A percentile compares a stretch with the other conserved stretches of the same genome.
These are phyloP conservation scores for Bubo blakistoni DNA, from an alignment of 2,113 vertebrate genomes.

Conservation along the genomic window DNA sequence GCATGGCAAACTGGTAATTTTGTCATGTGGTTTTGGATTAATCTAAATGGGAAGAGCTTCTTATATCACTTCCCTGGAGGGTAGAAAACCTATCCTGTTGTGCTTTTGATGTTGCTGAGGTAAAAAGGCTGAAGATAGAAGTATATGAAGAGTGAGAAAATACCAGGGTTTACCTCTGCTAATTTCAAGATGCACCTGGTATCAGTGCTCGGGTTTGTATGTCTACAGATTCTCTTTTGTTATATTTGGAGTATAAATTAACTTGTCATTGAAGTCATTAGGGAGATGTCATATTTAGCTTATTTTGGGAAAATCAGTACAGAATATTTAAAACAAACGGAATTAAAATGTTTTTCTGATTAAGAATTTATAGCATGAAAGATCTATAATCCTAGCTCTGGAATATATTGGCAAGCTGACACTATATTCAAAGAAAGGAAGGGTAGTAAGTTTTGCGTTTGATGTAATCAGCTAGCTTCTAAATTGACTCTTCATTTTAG, in stretches of 20 bases:
- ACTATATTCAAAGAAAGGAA: not conserved
- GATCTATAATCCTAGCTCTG: not conserved
- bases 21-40: not conserved
- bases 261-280: not conserved
- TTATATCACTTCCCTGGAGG: not conserved
- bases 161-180: not conserved
- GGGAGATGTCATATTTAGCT: not conserved
- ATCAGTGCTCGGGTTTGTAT: not conserved
- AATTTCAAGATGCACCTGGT: not conserved
- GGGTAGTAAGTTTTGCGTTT: not conserved
- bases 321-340: not conserved
- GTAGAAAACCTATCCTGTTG: not conserved
- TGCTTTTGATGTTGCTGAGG: not conserved
- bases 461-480: not conserved
- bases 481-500: not conserved
- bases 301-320: not conserved
- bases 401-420: not conserved
- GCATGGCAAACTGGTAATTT: not conserved
- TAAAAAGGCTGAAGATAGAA: not conserved
- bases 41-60: not conserved
- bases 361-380: not conserved
- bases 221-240: not conserved
- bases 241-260: not conserved
- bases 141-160: not conserved
- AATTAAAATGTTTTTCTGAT: not conserved